phyloP scores from a whole-genome alignment of 2,113 vertebrate species.

The Panthera tigris region DNA sequence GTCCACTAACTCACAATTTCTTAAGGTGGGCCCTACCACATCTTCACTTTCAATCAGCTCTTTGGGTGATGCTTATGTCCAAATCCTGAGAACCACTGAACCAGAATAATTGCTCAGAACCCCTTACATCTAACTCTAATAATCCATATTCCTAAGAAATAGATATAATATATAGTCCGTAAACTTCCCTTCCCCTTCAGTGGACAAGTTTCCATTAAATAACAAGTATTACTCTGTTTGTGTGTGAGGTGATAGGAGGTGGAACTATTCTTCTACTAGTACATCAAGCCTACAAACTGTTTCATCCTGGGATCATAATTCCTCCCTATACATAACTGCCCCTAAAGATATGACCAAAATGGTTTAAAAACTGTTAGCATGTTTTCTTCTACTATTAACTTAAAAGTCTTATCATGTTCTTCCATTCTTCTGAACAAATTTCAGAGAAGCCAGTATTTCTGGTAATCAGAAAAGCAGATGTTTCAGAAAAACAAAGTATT shows the following conservation, averaged over 20 bases:
- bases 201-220: neutral
- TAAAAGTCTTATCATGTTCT: neutral
- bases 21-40: neutral
- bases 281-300: neutral
- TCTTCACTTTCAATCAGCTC: neutral
- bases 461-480: neutral
- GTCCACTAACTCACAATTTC: neutral
- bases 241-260: neutral
- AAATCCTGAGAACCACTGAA: neutral
- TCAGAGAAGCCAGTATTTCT: neutral
- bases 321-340: neutral
- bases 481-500: neutral
- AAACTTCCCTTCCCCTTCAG: neutral
- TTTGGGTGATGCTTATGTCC: neutral
- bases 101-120: neutral
- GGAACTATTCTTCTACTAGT: neutral
- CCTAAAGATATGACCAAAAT: neutral
- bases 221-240: neutral
- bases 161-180: neutral
- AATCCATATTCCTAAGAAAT: neutral
- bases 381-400: neutral
- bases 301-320: neutral
- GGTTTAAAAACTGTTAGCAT: neutral
- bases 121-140: neutral
- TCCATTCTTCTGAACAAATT: slow-evolving; percentile 5